Evolutionary conservation across 2,113 vertebrate genomes (phyloP).

Genomic region (Barnardius zonarius): DNA sequence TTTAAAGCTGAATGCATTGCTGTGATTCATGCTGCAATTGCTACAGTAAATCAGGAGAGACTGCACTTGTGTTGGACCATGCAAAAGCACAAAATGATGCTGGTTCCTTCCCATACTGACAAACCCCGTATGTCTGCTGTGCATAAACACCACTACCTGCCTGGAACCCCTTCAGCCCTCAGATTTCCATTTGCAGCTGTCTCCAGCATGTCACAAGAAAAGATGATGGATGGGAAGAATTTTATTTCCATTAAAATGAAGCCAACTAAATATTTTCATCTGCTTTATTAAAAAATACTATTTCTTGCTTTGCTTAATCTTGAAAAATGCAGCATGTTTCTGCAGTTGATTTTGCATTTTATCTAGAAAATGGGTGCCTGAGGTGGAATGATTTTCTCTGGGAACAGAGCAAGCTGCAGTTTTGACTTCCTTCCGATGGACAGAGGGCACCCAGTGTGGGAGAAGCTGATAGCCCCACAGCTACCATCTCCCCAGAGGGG

Average conservation of each 20-base stretch:
- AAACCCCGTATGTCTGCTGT: background rate
- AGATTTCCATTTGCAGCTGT: background rate
- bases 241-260: constrained; percentile 24
- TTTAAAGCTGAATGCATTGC: background rate
- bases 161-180: background rate
- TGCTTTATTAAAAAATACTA: constrained; percentile 39
- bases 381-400: background rate
- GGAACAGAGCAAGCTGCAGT: background rate
- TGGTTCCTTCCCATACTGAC: background rate
- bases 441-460: background rate
- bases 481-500: background rate
- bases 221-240: constrained; percentile 38
- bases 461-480: background rate
- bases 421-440: background rate
- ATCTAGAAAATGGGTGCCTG: background rate
- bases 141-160: background rate
- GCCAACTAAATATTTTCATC: constrained; percentile 33
- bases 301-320: constrained; percentile 14
- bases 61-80: constrained; percentile 23
- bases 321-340: constrained; percentile 29
- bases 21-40: constrained; percentile 19
- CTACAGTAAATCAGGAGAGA: constrained; percentile 16
- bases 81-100: background rate
- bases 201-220: background rate
- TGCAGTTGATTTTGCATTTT: constrained; percentile 37